Conservation (phyloP, 1,140 invertebrate genomes). For the Zeugodacus cucurbitae region DNA sequence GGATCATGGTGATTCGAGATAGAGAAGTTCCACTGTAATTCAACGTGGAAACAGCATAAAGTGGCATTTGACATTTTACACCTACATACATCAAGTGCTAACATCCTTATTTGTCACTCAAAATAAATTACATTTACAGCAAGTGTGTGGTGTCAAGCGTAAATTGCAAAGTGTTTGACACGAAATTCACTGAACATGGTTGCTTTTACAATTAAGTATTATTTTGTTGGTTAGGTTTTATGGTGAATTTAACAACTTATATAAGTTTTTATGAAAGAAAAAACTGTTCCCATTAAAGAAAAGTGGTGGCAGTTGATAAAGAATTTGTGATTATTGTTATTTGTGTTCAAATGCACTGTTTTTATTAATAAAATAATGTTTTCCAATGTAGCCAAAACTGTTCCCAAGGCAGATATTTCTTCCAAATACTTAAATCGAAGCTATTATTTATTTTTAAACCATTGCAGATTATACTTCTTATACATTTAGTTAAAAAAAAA, state of each 20-base stretch:
- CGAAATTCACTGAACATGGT: neutral
- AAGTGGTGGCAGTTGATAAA: too few relatives aligned
- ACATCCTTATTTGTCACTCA: conserved; percentile 8
- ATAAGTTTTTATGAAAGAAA: neutral
- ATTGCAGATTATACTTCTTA: too few relatives aligned
- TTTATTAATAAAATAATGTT: too few relatives aligned
- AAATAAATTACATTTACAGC: neutral
- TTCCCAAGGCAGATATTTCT: neutral
- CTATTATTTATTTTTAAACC: too few relatives aligned
- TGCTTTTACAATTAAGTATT: neutral
- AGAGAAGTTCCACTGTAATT: too few relatives aligned
- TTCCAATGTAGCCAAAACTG: neutral
- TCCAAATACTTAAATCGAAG: neutral
- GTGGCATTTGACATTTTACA: conserved; percentile 6
- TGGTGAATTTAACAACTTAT: too few relatives aligned
- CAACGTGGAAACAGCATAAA: neutral
- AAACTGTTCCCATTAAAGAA: neutral
- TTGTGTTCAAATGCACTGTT: too few relatives aligned
- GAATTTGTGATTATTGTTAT: too few relatives aligned
- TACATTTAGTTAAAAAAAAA: too few relatives aligned
- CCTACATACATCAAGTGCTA: neutral
- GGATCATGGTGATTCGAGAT: too few relatives aligned
- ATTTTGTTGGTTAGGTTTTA: too few relatives aligned
- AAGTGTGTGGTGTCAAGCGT: neutral
- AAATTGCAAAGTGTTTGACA: neutral